These are phyloP conservation scores for Disparrhopalites patrizii DNA, from an alignment of 2,888 invertebrate genomes.

Conservation along the genomic window DNA sequence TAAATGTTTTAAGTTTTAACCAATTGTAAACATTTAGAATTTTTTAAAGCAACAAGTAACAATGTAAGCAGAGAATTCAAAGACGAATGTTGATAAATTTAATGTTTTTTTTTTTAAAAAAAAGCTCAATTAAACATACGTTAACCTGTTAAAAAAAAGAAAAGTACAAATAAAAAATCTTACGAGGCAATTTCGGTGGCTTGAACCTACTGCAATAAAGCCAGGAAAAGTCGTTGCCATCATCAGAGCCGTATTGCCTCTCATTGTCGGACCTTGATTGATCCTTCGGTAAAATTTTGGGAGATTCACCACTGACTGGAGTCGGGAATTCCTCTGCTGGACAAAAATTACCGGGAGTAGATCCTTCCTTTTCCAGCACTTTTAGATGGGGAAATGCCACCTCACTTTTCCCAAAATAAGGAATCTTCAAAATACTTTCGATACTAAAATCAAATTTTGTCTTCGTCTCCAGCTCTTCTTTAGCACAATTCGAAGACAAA, in stretches of 20 bases:
- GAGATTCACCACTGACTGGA: background rate
- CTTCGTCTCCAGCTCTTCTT: too few species aligned
- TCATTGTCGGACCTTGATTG: background rate
- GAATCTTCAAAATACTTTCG: slow-evolving; percentile 27
- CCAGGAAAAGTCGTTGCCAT: slow-evolving; percentile 54
- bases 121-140: too few species aligned
- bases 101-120: too few species aligned
- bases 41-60: background rate
- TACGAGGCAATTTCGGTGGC: slow-evolving; percentile 67
- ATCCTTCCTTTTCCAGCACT: background rate
- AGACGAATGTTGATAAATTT: too few species aligned
- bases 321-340: background rate
- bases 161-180: slow-evolving; percentile 50
- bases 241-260: background rate
- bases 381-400: too few species aligned
- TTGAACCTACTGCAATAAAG: slow-evolving; percentile 68
- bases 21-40: too few species aligned
- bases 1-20: too few species aligned
- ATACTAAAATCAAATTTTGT: slow-evolving; percentile 34
- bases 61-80: background rate
- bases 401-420: too few species aligned
- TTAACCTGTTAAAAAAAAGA: background rate
- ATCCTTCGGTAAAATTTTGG: background rate
- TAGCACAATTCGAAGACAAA: too few species aligned
- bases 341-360: background rate